These are phyloP conservation scores for Pherbina coryleti DNA, from an alignment of 2,888 invertebrate species.

Conservation along the genomic window DNA sequence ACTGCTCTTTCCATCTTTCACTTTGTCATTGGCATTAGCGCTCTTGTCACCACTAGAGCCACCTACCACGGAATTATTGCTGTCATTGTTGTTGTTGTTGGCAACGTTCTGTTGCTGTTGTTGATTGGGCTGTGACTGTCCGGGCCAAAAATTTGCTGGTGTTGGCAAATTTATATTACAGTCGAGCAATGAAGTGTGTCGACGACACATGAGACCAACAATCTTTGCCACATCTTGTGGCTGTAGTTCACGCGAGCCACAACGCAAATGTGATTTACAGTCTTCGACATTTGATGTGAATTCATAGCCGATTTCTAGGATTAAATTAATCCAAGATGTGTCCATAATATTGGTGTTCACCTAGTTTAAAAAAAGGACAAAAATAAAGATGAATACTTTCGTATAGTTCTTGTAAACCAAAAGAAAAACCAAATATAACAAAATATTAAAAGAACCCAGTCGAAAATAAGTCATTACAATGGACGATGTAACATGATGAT, in stretches of 20 bases:
- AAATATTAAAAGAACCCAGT: too few species aligned
- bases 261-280: slow-evolving; percentile 86
- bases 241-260: slow-evolving; percentile 85
- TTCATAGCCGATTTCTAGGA: slow-evolving; percentile 89
- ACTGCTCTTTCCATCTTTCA: slow-evolving; percentile 46
- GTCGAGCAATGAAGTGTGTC: slow-evolving; percentile 75
- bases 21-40: slow-evolving; percentile 61
- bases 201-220: slow-evolving; percentile 87
- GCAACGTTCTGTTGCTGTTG: slow-evolving; percentile 54
- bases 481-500: too few species aligned
- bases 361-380: slow-evolving; percentile 48
- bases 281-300: slow-evolving; percentile 90
- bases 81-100: slow-evolving; percentile 58
- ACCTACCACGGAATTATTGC: slow-evolving; percentile 39
- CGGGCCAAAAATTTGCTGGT: slow-evolving; percentile 77
- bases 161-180: slow-evolving; percentile 81
- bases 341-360: slow-evolving; percentile 74
- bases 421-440: too few species aligned
- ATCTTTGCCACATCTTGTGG: slow-evolving; percentile 88
- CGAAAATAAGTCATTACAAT: too few species aligned
- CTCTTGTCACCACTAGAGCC: slow-evolving; percentile 40
- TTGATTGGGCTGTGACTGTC: slow-evolving; percentile 56
- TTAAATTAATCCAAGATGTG: slow-evolving; percentile 86
- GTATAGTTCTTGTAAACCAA: too few species aligned
- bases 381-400: not conserved